A percentile compares a stretch with the other conserved stretches of the same genome.
These are phyloP conservation scores for Aegypius monachus DNA, from an alignment of 2,113 vertebrate genomes.

Conservation along the genomic window DNA sequence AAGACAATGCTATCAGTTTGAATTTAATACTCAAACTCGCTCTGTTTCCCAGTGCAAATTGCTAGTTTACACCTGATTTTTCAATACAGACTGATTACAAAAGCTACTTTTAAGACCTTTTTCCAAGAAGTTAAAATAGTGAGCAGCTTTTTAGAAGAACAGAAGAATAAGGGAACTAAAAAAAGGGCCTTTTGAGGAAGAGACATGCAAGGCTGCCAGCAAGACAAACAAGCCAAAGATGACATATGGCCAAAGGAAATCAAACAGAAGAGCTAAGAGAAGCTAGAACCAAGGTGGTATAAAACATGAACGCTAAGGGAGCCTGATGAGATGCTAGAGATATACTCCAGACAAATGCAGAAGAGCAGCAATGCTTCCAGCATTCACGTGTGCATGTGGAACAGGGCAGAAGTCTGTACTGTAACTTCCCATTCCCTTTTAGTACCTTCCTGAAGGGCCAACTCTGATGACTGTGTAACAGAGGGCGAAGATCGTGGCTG, in stretches of 20 bases:
- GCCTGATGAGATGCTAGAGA: background rate
- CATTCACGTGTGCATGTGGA: background rate
- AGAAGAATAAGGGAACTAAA: background rate
- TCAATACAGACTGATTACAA: background rate
- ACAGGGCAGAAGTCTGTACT: background rate
- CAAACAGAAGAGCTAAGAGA: background rate
- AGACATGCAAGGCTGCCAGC: background rate
- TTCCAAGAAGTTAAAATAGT: background rate
- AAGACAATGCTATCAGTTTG: background rate
- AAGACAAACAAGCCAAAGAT: background rate
- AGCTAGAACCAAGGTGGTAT: background rate
- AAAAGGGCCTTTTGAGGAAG: background rate
- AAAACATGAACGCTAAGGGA: background rate
- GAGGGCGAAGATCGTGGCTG: conserved; percentile 23
- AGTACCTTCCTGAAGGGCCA: conserved; percentile 71
- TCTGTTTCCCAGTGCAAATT: background rate
- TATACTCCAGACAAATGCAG: background rate
- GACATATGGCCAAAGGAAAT: background rate
- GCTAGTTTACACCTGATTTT: background rate
- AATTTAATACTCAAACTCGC: background rate
- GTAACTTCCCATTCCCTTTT: background rate
- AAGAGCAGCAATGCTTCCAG: background rate
- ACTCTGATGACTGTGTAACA: conserved; percentile 19
- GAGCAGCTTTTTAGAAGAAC: background rate
- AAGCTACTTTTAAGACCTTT: background rate